These are phyloP conservation scores for Cryptocheilus praepositus DNA, from an alignment of 2,888 invertebrate genomes.

Conservation along the genomic window DNA sequence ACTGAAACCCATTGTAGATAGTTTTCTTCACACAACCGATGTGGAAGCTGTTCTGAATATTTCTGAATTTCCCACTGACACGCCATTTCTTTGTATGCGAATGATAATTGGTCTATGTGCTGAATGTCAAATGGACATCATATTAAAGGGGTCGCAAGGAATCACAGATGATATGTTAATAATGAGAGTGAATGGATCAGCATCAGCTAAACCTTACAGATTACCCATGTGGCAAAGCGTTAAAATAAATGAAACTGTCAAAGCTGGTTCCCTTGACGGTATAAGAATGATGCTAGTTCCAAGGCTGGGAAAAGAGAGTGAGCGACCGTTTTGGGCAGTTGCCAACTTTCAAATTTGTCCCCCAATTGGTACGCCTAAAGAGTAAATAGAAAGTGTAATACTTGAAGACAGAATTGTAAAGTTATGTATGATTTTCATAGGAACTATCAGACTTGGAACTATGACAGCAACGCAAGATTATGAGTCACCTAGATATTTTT, in stretches of 20 bases:
- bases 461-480: slow-evolving; percentile 32
- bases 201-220: neutral
- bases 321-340: slow-evolving; percentile 50
- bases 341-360: slow-evolving; percentile 45
- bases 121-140: slow-evolving; percentile 43
- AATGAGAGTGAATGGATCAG: neutral
- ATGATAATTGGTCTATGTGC: slow-evolving; percentile 53
- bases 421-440: slow-evolving; percentile 18
- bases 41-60: slow-evolving; percentile 31
- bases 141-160: slow-evolving; percentile 13
- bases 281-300: slow-evolving; percentile 40
- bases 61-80: slow-evolving; percentile 17
- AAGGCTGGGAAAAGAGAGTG: neutral
- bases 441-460: slow-evolving; percentile 26
- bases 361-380: slow-evolving; percentile 11
- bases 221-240: slow-evolving; percentile 47
- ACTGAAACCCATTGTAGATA: slow-evolving; percentile 38
- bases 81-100: slow-evolving; percentile 43
- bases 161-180: neutral
- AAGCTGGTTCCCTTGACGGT: neutral
- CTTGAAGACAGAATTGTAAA: neutral
- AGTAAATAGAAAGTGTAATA: neutral
- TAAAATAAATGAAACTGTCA: slow-evolving; percentile 21
- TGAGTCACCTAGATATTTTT: neutral
- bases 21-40: slow-evolving; percentile 36